Base-by-base conservation (phyloP, 2,113 vertebrate genomes). In the Vidua macroura region DNA sequence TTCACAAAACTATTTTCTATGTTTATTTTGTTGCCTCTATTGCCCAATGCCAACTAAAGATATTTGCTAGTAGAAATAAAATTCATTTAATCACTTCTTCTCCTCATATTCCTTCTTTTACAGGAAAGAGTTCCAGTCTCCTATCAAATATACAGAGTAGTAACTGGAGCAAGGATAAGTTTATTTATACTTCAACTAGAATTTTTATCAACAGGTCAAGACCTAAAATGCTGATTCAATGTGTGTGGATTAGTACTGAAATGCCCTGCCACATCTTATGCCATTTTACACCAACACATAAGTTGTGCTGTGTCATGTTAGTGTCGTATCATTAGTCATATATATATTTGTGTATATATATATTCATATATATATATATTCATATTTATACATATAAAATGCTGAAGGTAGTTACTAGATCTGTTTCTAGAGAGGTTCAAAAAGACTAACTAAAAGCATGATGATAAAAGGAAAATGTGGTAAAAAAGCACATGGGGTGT, bases 81-180 rank as follows among this genome's bases (percentile, higher is more conserved):
- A 58, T 80, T 93, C 69, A 79, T 96, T 93, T 96, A 87, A 95
- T 92, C 49, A 84, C 51, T 33, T 77, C 53, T 91, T 91, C 55
- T 85, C 63, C 53, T 78, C 48, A 58, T 87, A 91, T 68, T 95
- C 51, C 58, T 83, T 3, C 27, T 87, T 89, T 95, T 96, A 88
- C 78, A 95, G 79, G 75, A 93, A 94, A 2, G 10, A 66, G 53
- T 93, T 90, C 81, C 88, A 91, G 73, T 75, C 46, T 67, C 49
- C 67, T 85, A 89, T 88, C 77, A 93, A 68, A 96, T 87, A 94
- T 39, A 92, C 43, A 88, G 24, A 82, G 76, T 58, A 80, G 33
- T 90, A 92, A 89, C 37, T 92, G 70, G 80, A 94, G 63, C 80
- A 96, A 91, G 55, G 74, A 92, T 81, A 96, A 95, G 76, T 86